Evolutionary conservation across 2,888 invertebrate species (phyloP), one percentile per base, ranked within the genome.

Genomic region (Dynastes maya): DNA sequence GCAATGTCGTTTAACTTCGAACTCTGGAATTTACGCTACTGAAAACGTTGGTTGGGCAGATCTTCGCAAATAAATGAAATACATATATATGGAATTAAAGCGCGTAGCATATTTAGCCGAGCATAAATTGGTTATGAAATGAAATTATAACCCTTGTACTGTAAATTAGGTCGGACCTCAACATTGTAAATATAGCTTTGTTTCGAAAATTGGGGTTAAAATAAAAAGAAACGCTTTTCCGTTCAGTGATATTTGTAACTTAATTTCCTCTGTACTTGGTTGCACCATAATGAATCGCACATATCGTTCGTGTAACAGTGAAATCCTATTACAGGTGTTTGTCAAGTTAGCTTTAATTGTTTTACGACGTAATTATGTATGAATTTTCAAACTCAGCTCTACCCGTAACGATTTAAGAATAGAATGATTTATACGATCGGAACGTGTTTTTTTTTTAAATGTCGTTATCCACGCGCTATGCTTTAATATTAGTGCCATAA

Each of bases 101-200:
- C 32, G 63, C 13, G 29, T 63, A 63, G 11, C 45, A 27, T 45
- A 67, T 45, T 49, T 64, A 40, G 37, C 40, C 27, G 22, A 67
- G 67, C 45, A 16, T 27, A 22, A 51, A 27, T 49, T 45, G 45
- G 67, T 67, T 67, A 67, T 45, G 67, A 49, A 67, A 16, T 45
- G 49, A 67, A 49, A 67, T 67, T 67, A 67, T 45, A 67, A 49
- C 67, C 45, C 49, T 16, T 32, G 16, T 64, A 45, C 27, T 67
- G 67, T 27, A 16, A 49, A 22, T 67, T 67, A 27, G 16, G n/a
- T 49, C n/a, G 45, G 1, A 11, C 45, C 22, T 22, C 45, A 45
- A 27, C 45, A 67, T 49, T 45, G 32, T 13, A 63, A 63, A 63
- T 63, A n/a, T 6, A 8, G 63, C 63, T 11, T 9, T 11, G 13